Evolutionary conservation across 1,140 invertebrate species (phyloP).

Genomic region (Drosophila saltans): DNA sequence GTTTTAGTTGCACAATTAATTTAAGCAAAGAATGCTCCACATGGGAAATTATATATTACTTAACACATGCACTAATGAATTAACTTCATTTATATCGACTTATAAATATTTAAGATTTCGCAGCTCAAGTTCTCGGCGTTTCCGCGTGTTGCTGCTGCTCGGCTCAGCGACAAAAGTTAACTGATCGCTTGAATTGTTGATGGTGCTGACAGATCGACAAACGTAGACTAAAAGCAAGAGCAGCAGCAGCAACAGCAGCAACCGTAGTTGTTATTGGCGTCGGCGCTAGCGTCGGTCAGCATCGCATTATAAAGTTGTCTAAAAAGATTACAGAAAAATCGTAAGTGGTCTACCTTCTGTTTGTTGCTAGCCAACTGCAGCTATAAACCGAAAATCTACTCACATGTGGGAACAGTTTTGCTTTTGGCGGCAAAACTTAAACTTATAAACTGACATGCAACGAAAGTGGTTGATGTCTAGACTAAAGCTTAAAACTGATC

Average conservation of each 20-base stretch:
- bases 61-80: slow-evolving; percentile 2
- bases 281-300: slow-evolving; percentile 18
- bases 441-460: background rate
- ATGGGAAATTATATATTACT: background rate
- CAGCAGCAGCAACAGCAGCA: slow-evolving; percentile 40
- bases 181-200: slow-evolving; percentile 51
- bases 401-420: background rate
- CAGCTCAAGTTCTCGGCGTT: slow-evolving; percentile 43
- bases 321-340: slow-evolving; percentile 60
- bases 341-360: slow-evolving; percentile 53
- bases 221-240: slow-evolving; percentile 15
- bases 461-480: background rate
- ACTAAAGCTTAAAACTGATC: slow-evolving; percentile 8
- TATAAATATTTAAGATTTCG: background rate
- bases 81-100: slow-evolving; percentile 25
- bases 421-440: background rate
- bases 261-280: slow-evolving; percentile 12
- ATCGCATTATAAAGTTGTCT: slow-evolving; percentile 61
- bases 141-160: slow-evolving; percentile 66
- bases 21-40: background rate
- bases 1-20: slow-evolving; percentile 67
- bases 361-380: slow-evolving; percentile 5
- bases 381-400: background rate
- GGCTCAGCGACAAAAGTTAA: slow-evolving; percentile 61
- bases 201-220: slow-evolving; percentile 63